Percentiles rank a stretch among this genome's conserved stretches.
Evolutionary conservation across 2,113 vertebrate genomes (phyloP).

Genomic region (Lethenteron reissneri): DNA sequence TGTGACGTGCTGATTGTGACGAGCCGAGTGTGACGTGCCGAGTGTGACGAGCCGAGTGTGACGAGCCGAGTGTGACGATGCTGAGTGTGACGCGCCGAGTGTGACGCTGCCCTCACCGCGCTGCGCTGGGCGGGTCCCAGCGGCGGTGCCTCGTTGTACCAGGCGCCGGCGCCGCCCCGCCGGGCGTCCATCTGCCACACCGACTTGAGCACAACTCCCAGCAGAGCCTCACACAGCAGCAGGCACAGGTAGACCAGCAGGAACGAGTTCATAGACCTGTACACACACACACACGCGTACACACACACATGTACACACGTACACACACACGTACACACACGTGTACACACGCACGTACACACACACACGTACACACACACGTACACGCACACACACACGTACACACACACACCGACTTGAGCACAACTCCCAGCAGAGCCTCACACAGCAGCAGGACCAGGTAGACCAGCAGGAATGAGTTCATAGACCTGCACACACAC

Average conservation of each 20-base stretch:
- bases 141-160: neutral
- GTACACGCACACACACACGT: too few species aligned
- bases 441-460: neutral
- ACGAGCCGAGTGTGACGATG: too few species aligned
- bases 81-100: too few species aligned
- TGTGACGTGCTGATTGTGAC: too few species aligned
- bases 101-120: too few species aligned
- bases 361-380: neutral
- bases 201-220: neutral
- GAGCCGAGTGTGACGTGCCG: too few species aligned
- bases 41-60: too few species aligned
- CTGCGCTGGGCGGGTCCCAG: neutral
- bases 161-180: neutral
- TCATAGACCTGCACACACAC: neutral
- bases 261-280: neutral
- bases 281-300: neutral
- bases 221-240: neutral
- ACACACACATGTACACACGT: neutral
- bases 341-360: neutral
- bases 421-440: neutral
- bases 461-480: constrained; percentile 1
- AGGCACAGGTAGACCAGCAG: constrained; percentile 4
- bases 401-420: constrained; percentile 1
- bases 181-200: neutral
- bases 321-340: constrained; percentile 4